Evolutionary conservation across 2,888 invertebrate genomes (phyloP).

Genomic region (Acleris emargana): DNA sequence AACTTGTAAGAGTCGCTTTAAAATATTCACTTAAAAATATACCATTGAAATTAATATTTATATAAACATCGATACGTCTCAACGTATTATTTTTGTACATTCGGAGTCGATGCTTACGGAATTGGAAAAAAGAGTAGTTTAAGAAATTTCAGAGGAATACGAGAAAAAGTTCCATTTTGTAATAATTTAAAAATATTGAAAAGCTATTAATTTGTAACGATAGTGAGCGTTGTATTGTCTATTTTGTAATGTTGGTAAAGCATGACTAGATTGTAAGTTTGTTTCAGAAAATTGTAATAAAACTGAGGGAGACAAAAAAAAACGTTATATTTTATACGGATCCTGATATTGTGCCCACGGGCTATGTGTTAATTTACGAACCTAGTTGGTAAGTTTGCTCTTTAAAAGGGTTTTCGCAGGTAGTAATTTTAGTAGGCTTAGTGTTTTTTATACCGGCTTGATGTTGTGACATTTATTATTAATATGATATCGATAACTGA

Average conservation of each 20-base stretch:
- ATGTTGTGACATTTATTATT: constrained; percentile 83
- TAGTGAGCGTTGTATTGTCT: constrained; percentile 80
- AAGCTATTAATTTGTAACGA: constrained; percentile 73
- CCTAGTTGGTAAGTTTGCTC: constrained; percentile 79
- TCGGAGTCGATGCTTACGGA: constrained; percentile 75
- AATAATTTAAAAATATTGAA: constrained; percentile 65
- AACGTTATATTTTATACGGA: constrained; percentile 80
- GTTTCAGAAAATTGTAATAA: constrained; percentile 84
- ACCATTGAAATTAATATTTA: constrained; percentile 71
- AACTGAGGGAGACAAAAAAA: constrained; percentile 70
- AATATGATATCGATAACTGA: constrained; percentile 70
- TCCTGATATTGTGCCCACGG: constrained; percentile 68
- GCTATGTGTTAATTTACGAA: constrained; percentile 78
- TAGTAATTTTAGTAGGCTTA: constrained; percentile 84
- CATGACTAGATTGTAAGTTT: constrained; percentile 72
- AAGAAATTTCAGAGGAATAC: constrained; percentile 64
- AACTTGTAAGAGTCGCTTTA: constrained; percentile 67
- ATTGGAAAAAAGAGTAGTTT: constrained; percentile 69
- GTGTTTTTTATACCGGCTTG: constrained; percentile 85
- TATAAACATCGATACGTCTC: constrained; percentile 65
- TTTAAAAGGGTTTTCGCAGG: constrained; percentile 83
- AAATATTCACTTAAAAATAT: constrained; percentile 63
- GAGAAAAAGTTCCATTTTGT: constrained; percentile 73
- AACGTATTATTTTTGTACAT: constrained; percentile 80
- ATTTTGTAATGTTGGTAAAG: constrained; percentile 77